Base-by-base conservation (phyloP, 2,797 vertebrate species). In the Cheirogaleus major region DNA sequence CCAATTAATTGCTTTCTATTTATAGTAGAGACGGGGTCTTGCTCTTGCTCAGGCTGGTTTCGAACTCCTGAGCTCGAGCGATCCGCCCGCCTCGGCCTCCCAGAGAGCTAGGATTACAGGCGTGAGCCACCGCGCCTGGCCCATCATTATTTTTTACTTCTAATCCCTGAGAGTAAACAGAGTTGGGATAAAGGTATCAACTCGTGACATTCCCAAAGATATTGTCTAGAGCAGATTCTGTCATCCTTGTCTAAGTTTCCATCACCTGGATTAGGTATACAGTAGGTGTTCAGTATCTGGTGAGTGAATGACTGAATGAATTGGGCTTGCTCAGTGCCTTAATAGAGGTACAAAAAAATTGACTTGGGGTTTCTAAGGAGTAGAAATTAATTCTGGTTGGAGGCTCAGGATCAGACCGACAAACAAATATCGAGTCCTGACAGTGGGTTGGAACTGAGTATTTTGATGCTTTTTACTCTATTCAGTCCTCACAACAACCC, bases 301-400 rank as follows among this genome's bases (percentile, higher is more conserved):
- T 79, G 43, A 93, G 65, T n/a, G 57, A 83, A 59, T 93, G 72
- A 25, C 35, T 92, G 80, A 73, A 73, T 75, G 17, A 73, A 55
- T 86, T 93, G 73, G 59, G 61, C 50, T 93, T 91, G 55, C 32
- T 92, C 22, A 43, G 48, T 81, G n/a, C 38, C 55, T 96, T 84
- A 87, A 57, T 8, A 95, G 61, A 89, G 14, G 32, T 38, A 92
- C 22, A 93, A 79, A 75, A 85, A 85, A 59, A 35, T 65, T 89
- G 35, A 91, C 69, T 89, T 86, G 69, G 43, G 41, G 15, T 95
- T 96, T 96, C 72, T 94, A 90, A 87, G 41, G 67, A 78, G 6
- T 92, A 93, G 72, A 93, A 81, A 91, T 88, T 73, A 78, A 94
- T 97, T 97, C 52, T 78, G 69, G n/a, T 89, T 91, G 45, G 88